phyloP scores from a whole-genome alignment of 2,797 vertebrate genomes.

The Podarcis siculus region DNA sequence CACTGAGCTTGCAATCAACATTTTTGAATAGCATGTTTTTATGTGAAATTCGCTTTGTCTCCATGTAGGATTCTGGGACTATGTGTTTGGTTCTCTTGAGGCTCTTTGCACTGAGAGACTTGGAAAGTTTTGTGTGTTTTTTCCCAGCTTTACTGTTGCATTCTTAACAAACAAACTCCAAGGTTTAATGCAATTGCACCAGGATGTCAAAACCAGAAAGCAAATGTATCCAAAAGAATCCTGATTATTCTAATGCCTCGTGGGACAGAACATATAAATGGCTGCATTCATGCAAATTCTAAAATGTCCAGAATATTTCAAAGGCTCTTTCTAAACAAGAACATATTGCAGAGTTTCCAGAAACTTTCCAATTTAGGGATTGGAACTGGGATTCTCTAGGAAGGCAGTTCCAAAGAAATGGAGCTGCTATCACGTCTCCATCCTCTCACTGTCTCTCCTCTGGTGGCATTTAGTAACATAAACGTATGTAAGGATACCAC shows the following conservation, averaged over 20 bases:
- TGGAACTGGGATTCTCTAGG: too few species aligned
- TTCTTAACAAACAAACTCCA: background rate
- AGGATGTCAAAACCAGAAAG: background rate
- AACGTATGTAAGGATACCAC: too few species aligned
- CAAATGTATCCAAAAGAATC: background rate
- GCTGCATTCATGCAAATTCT: background rate
- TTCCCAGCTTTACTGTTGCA: background rate
- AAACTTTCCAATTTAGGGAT: background rate
- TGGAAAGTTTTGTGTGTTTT: background rate
- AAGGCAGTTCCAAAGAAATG: background rate
- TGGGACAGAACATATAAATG: background rate
- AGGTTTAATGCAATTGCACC: background rate
- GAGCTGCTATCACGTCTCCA: background rate
- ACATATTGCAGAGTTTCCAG: background rate
- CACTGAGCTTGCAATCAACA: conserved; percentile 59
- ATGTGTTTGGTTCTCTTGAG: background rate
- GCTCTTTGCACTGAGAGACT: background rate
- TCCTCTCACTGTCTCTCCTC: too few species aligned
- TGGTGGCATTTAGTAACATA: too few species aligned
- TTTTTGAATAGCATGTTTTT: conserved; percentile 60
- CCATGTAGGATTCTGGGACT: background rate
- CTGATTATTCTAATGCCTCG: background rate
- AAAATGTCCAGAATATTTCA: background rate
- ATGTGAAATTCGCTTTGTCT: conserved; percentile 58
- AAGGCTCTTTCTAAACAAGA: background rate